Base-by-base conservation (phyloP, 2,888 invertebrate genomes). In the Punctoribates punctum region DNA sequence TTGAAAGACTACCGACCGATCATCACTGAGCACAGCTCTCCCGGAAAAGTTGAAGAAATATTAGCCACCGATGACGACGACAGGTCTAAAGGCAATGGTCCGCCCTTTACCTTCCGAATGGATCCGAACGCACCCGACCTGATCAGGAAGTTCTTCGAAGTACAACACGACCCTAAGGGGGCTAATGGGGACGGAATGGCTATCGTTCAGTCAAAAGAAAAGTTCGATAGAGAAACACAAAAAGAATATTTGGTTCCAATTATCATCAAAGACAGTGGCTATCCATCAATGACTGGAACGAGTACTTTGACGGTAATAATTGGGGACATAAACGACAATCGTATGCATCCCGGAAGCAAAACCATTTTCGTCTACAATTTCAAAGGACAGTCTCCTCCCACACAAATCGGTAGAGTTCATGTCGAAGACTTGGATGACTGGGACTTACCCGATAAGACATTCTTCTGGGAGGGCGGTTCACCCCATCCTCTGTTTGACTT, bases 131-230 rank as follows among this genome's bases (percentile, higher is more conserved):
- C 94, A 4, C 93, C 94, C 84, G 95, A 96, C 83, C 91, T 94
- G 79, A 95, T 96, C 79, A 88, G 93, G 82, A 92, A 94, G 48
- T 94, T 95, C 34, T 96, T 98, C 85, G 94, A 93, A 87, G 94
- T 98, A 75, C 94, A 94, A 84, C 96, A 96, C 86, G 94, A 96
- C 87, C 94, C 93, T 85, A 94, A 94, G 88, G 96, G 96, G 80
- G 96, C 96, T 73, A 96, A 96, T 82, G 96, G 96, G 72, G 96
- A 96, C 83, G 98, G 98, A 57, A 95, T 96, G 91, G 98, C 97
- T 73, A 93, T 94, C 74, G 93, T 99, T n/a, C 93, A 93, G 1
- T 96, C 97, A 0, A 87, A 95, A 48, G 88, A 93, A 78, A 92
- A 92, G 15, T 97, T 98, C 85, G 96, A 97, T 83, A 88, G 98